Percentiles rank a stretch among this genome's conserved stretches.
These are phyloP conservation scores for Austrofundulus limnaeus DNA, from an alignment of 2,113 vertebrate genomes.

Conservation along the genomic window DNA sequence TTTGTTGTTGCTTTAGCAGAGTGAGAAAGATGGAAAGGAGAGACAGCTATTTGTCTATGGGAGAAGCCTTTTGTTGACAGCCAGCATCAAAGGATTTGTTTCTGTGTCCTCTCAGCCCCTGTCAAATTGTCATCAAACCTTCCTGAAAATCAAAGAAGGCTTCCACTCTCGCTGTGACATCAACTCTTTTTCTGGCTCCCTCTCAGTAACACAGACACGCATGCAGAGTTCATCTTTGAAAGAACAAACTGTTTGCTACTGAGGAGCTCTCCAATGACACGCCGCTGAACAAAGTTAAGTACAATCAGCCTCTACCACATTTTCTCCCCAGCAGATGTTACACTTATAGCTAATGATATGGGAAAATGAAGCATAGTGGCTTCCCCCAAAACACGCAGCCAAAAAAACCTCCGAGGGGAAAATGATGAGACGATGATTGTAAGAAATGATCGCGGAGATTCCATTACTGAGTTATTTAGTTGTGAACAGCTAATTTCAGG, in stretches of 20 bases:
- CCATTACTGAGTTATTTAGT: slow-evolving; percentile 43
- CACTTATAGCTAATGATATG: slow-evolving; percentile 19
- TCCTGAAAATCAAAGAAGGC: slow-evolving; percentile 61
- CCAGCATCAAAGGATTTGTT: slow-evolving; percentile 64
- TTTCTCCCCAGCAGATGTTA: slow-evolving; percentile 27
- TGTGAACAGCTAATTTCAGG: slow-evolving; percentile 40
- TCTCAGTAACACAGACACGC: slow-evolving; percentile 47
- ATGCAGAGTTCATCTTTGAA: slow-evolving; percentile 50
- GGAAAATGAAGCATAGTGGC: slow-evolving; percentile 12
- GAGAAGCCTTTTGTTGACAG: slow-evolving; percentile 62
- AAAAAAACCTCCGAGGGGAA: slow-evolving; percentile 15
- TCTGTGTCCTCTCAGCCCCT: slow-evolving; percentile 56
- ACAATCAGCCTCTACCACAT: slow-evolving; percentile 45
- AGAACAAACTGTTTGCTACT: slow-evolving; percentile 32
- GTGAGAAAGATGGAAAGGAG: slow-evolving; percentile 23
- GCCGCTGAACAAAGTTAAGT: slow-evolving; percentile 47
- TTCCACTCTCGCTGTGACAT: slow-evolving; percentile 52
- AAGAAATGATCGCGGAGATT: slow-evolving; percentile 37
- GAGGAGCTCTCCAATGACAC: slow-evolving; percentile 48
- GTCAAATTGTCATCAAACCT: slow-evolving; percentile 68
- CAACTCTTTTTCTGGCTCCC: slow-evolving; percentile 47
- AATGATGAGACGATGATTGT: slow-evolving; percentile 14
- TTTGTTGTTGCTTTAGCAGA: slow-evolving; percentile 26
- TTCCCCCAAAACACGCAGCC: slow-evolving; percentile 6
- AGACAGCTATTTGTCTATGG: slow-evolving; percentile 61